phyloP scores from a whole-genome alignment of 2,797 vertebrate species.

The Enteromius fasciolatus region DNA sequence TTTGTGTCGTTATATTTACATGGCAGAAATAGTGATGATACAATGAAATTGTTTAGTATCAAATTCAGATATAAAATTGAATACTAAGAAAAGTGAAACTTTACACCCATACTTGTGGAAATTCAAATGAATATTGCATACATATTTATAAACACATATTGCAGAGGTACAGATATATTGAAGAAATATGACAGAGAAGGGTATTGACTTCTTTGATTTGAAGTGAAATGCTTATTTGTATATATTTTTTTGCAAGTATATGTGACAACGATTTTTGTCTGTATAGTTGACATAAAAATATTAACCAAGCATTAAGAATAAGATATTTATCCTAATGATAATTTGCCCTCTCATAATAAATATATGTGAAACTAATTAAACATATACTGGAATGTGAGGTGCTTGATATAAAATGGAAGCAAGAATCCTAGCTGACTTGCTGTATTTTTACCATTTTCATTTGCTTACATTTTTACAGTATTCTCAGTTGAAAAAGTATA shows the following conservation, averaged over 20 bases:
- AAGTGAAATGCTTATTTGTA: no score
- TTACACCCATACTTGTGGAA: background rate
- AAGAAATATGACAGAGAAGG: background rate
- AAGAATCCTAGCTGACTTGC: background rate
- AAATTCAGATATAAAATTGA: background rate
- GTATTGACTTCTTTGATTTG: no score
- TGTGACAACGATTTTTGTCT: no score
- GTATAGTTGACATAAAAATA: no score
- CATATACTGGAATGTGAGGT: background rate
- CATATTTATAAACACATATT: background rate
- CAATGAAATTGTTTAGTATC: background rate
- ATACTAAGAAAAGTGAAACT: background rate
- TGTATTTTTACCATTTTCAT: background rate
- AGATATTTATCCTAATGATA: no score
- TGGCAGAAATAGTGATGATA: background rate
- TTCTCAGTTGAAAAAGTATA: background rate
- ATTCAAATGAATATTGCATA: background rate
- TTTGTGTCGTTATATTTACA: background rate
- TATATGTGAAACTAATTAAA: no score
- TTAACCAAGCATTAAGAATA: no score
- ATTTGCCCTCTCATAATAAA: no score
- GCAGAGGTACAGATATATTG: background rate
- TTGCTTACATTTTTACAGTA: background rate
- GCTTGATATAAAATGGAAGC: background rate
- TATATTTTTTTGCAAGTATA: no score